These are phyloP conservation scores for Aldrovandia affinis DNA, from an alignment of 2,797 vertebrate species.

Conservation along the genomic window DNA sequence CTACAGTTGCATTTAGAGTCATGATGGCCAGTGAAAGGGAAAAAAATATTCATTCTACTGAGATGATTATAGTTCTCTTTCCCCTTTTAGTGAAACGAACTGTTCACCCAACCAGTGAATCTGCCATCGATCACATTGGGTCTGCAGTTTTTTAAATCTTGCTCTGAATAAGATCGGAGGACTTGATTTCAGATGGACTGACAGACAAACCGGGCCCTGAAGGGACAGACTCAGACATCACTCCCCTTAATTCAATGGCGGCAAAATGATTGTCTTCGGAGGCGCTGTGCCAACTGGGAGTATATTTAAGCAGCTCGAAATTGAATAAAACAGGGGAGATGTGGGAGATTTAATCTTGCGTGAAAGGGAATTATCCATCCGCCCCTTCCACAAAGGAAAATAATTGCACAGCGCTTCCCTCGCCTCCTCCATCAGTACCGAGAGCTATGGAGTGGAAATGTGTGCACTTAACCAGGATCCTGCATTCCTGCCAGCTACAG, in stretches of 20 bases:
- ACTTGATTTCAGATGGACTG: background rate
- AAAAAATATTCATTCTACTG: background rate
- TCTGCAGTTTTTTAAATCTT: background rate
- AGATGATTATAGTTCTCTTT: conserved; percentile 7
- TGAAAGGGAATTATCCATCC: conserved; percentile 24
- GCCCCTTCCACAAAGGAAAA: conserved; percentile 13
- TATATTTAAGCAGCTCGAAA: conserved; percentile 14
- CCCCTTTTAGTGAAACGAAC: background rate
- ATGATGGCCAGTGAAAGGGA: background rate
- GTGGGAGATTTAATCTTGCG: conserved; percentile 19
- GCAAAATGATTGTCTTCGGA: conserved; percentile 8
- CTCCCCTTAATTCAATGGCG: conserved; percentile 3
- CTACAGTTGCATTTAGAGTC: background rate
- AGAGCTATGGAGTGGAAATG: conserved; percentile 19
- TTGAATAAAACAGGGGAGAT: conserved; percentile 19
- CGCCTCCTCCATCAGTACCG: conserved; percentile 12
- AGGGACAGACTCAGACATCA: conserved; percentile 11
- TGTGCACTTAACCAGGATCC: background rate
- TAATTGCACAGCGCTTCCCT: conserved; percentile 9
- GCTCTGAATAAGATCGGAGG: background rate
- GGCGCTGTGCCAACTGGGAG: conserved; percentile 12
- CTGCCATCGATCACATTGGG: background rate
- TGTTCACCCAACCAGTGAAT: background rate
- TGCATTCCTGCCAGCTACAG: conserved; percentile 2
- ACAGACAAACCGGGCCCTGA: background rate